A percentile compares a stretch with the other conserved stretches of the same genome.
Conservation (phyloP, 2,888 invertebrate genomes). For the Teleogryllus oceanicus region DNA sequence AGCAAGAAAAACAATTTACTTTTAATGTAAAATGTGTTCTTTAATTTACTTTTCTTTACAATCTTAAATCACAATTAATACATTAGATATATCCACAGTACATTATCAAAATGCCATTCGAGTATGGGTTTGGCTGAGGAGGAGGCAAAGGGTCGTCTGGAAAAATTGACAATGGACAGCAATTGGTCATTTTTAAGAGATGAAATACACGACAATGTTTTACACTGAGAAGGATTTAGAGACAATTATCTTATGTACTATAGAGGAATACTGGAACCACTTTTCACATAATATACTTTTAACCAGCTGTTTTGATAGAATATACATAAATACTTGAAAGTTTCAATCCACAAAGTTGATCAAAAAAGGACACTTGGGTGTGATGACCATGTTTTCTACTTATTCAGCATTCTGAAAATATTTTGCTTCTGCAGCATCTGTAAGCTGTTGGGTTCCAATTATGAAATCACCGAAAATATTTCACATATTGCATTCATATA, state of each 20-base stretch:
- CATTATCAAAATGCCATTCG: constrained; percentile 31
- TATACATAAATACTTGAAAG: constrained; percentile 26
- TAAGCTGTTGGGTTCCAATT: constrained; percentile 3
- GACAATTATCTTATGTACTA: constrained; percentile 18
- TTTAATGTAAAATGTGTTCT: constrained; percentile 29
- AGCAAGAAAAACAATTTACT: too few species aligned
- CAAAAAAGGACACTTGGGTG: constrained; percentile 37
- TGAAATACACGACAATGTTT: constrained; percentile 26
- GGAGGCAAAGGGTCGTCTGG: constrained; percentile 1
- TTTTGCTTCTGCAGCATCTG: constrained; percentile 24
- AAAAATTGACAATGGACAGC: constrained; percentile 30
- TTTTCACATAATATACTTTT: constrained; percentile 21
- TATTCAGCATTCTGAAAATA: constrained; percentile 25
- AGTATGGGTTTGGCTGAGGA: background rate
- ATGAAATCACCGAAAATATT: constrained; percentile 19
- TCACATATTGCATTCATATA: background rate
- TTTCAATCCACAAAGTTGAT: constrained; percentile 21
- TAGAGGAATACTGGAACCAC: constrained; percentile 26
- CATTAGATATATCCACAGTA: constrained; percentile 26
- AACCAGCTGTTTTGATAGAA: constrained; percentile 28
- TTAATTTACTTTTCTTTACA: constrained; percentile 30
- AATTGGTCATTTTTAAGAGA: constrained; percentile 34
- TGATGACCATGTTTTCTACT: constrained; percentile 27
- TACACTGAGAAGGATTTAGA: constrained; percentile 22
- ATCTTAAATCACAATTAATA: constrained; percentile 30